A percentile compares a stretch with the other conserved stretches of the same genome.
These are phyloP conservation scores for Gallinago media DNA, from an alignment of 2,113 vertebrate genomes.

Conservation along the genomic window DNA sequence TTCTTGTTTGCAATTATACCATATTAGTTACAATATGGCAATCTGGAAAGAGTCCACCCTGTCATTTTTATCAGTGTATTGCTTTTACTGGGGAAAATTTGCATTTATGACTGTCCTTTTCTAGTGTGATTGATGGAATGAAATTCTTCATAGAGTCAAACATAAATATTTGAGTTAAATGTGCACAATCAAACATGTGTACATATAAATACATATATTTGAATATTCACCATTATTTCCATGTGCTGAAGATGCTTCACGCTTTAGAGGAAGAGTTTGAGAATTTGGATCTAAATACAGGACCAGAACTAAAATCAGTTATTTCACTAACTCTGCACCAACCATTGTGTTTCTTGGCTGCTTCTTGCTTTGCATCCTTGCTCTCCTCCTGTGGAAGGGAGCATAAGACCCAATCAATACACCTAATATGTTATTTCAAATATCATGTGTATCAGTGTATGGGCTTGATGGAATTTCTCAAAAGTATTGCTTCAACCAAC, in stretches of 20 bases:
- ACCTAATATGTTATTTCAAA: not conserved
- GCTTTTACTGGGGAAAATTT: not conserved
- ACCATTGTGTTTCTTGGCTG: not conserved
- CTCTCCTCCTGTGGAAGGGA: not conserved
- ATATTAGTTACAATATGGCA: not conserved
- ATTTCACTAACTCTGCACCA: not conserved
- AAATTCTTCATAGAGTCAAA: not conserved
- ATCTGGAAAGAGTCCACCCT: not conserved
- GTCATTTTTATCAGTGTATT: not conserved
- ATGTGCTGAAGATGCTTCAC: not conserved
- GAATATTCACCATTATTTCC: not conserved
- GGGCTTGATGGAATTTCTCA: not conserved
- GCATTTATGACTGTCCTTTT: not conserved
- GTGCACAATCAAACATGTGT: fast-evolving
- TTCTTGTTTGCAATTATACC: not conserved
- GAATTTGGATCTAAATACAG: not conserved
- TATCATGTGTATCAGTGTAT: fast-evolving
- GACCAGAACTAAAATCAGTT: not conserved
- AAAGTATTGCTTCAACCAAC: not conserved
- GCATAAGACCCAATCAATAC: not conserved
- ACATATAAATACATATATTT: fast-evolving
- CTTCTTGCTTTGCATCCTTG: fast-evolving
- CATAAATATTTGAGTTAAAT: not conserved
- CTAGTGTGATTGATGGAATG: not conserved
- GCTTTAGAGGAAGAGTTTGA: not conserved